phyloP scores from a whole-genome alignment of 2,113 vertebrate species.

The Phyllostomus hastatus region DNA sequence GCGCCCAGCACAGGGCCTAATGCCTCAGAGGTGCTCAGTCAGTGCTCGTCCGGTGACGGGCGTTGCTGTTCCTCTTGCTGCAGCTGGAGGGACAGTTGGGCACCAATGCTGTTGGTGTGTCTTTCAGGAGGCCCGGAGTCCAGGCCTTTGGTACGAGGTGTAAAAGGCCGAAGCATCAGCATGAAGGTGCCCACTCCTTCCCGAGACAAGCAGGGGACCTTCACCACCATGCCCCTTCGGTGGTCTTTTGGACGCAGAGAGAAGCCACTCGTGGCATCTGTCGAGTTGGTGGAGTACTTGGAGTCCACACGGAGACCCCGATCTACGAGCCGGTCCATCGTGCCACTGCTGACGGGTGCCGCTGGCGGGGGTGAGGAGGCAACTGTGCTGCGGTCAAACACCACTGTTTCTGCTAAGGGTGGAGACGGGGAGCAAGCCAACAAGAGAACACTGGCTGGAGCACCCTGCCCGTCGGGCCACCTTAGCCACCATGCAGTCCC shows the following conservation, averaged over 20 bases:
- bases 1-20: neutral
- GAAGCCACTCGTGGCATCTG: constrained; percentile 73
- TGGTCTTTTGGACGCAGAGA: constrained; percentile 87
- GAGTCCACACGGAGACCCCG: constrained; percentile 90
- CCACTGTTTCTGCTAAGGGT: constrained; percentile 35
- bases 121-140: constrained; percentile 82
- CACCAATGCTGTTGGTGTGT: neutral
- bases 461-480: constrained; percentile 54
- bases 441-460: constrained; percentile 37
- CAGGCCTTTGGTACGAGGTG: constrained; percentile 79
- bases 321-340: constrained; percentile 88
- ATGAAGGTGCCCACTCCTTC: constrained; percentile 80
- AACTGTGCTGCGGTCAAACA: rapidly evolving
- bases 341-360: constrained; percentile 75
- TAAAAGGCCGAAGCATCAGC: constrained; percentile 86
- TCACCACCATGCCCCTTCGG: constrained; percentile 82
- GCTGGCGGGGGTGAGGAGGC: constrained; percentile 57
- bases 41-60: neutral
- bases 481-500: constrained; percentile 37
- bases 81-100: neutral
- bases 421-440: constrained; percentile 44
- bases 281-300: constrained; percentile 89
- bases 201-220: constrained; percentile 78
- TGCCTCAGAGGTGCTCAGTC: rapidly evolving
- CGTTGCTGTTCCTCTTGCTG: rapidly evolving